Evolutionary conservation across 2,113 vertebrate genomes (phyloP), one percentile per base, ranked within the genome.

Genomic region (Geococcyx californianus): DNA sequence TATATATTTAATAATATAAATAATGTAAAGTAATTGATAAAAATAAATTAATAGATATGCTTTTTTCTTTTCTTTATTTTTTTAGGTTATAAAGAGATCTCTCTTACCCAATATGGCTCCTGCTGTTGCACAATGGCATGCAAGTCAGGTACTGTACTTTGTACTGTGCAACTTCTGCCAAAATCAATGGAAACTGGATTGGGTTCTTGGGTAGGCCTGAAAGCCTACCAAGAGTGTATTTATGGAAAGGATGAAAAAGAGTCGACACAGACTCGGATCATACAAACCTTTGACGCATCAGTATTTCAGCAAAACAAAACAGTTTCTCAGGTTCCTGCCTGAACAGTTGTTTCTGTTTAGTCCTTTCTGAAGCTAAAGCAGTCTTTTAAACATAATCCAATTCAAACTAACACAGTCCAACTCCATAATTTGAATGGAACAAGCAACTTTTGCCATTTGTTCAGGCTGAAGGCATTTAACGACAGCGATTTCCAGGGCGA

Each of bases 181-280:
- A 78, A 94, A 88, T 78, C 92, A 90, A 34, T 75, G 80, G 69
- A 68, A 94, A 75, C n/a, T 72, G 44, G 47, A 93, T 60, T 56
- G 49, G 23, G n/a, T 80, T 86, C 64, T 92, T n/a, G n/a, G n/a
- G n/a, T n/a, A n/a, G 40, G 24, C 89, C 44, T 63, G 56, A 89
- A 86, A 94, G 40, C 49, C 74, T 19, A 34, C 52, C 31, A 49
- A 12, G 28, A 66, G 44, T 31, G 36, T 36, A 63, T 81, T 79
- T 33, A 81, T 42, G 45, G 70, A 75, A 75, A 89, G 70, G 40
- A 78, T 51, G 14, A 84, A 64, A 94, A 90, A 76, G 40, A 84
- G 84, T 52, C 60, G 79, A 14, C 20, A 36, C 24, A 19, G 68
- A 80, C 28, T 58, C 38, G 55, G 28, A 86, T 60, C 66, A 75